A percentile compares a stretch with the other conserved stretches of the same genome.
These are phyloP conservation scores for Drosophila antonietae DNA, from an alignment of 2,888 invertebrate genomes.

Conservation along the genomic window DNA sequence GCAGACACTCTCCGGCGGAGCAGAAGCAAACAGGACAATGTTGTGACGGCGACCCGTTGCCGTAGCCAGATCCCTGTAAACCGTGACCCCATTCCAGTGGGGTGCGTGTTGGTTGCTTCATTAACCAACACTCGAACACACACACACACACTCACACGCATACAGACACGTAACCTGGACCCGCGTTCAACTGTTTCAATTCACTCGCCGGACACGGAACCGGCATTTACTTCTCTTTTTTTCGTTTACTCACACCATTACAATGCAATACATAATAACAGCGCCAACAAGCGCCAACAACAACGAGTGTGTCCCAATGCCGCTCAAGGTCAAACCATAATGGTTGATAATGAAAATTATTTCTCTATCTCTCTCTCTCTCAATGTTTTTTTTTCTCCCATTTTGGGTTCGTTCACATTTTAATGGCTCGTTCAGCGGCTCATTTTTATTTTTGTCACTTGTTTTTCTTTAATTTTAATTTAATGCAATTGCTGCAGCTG, in stretches of 20 bases:
- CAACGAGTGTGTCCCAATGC: conserved; percentile 66
- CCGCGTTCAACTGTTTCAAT: conserved; percentile 28
- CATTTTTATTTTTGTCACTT: conserved; percentile 72
- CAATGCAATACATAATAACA: conserved; percentile 66
- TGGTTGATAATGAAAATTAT: conserved; percentile 83
- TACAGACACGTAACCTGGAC: conserved; percentile 35
- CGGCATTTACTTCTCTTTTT: conserved; percentile 55
- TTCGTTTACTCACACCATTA: conserved; percentile 68
- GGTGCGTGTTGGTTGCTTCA: conserved; percentile 73
- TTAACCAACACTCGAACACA: conserved; percentile 58
- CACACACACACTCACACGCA: conserved; percentile 14
- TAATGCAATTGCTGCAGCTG: conserved; percentile 57
- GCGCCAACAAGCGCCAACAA: conserved; percentile 23
- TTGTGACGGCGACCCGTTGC: conserved; percentile 27
- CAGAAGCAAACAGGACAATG: conserved; percentile 43
- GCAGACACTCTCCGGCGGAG: conserved; percentile 13
- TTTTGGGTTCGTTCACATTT: conserved; percentile 51
- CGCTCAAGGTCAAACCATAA: conserved; percentile 83
- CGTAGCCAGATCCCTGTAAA: conserved; percentile 29
- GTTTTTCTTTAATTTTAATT: conserved; percentile 71
- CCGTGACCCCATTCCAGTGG: conserved; percentile 74
- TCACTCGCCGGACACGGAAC: conserved; percentile 56
- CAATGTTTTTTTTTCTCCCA: conserved; percentile 5
- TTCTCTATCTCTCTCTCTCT: conserved; percentile 26
- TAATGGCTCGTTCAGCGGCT: conserved; percentile 54